phyloP scores from a whole-genome alignment of 1,140 invertebrate genomes.

The Drosophila varians region DNA sequence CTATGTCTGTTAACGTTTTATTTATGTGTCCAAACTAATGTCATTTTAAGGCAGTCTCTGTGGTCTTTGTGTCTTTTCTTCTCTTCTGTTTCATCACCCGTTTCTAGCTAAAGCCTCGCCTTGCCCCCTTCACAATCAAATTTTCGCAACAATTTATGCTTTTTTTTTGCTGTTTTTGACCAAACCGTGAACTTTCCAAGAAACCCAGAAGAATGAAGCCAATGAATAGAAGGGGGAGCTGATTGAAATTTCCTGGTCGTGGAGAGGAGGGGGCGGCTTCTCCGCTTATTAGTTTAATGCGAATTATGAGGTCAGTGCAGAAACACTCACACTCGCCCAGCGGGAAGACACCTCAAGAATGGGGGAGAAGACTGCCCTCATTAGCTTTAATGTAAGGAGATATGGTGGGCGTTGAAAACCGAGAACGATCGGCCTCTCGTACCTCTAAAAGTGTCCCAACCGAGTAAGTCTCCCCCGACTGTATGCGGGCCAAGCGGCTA shows the following conservation, averaged over 20 bases:
- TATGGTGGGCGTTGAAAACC: conserved; percentile 54
- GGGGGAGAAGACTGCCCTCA: conserved; percentile 25
- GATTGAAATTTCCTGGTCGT: conserved; percentile 69
- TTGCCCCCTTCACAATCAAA: conserved; percentile 19
- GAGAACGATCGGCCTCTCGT: too few relatives aligned
- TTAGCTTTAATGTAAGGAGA: conserved; percentile 70
- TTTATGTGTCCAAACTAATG: conserved; percentile 70
- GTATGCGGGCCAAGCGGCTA: conserved; percentile 46
- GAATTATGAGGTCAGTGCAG: conserved; percentile 67
- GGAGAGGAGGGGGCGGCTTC: conserved; percentile 36
- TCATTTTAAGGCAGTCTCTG: conserved; percentile 51
- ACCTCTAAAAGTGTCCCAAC: conserved; percentile 14
- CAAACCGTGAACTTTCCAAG: conserved; percentile 22
- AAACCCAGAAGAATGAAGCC: conserved; percentile 1
- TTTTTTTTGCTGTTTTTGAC: too few relatives aligned
- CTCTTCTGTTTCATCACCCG: conserved; percentile 24
- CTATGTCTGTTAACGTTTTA: conserved; percentile 60
- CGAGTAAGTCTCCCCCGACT: conserved; percentile 8
- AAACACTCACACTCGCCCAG: too few relatives aligned
- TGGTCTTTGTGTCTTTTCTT: conserved; percentile 31
- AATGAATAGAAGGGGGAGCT: conserved; percentile 16
- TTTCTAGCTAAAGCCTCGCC: conserved; percentile 18
- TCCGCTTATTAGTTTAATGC: conserved; percentile 51
- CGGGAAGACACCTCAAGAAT: conserved; percentile 20
- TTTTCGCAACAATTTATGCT: conserved; percentile 49